Evolutionary conservation across 2,888 invertebrate genomes (phyloP).

Genomic region (Cephus spinipes): DNA sequence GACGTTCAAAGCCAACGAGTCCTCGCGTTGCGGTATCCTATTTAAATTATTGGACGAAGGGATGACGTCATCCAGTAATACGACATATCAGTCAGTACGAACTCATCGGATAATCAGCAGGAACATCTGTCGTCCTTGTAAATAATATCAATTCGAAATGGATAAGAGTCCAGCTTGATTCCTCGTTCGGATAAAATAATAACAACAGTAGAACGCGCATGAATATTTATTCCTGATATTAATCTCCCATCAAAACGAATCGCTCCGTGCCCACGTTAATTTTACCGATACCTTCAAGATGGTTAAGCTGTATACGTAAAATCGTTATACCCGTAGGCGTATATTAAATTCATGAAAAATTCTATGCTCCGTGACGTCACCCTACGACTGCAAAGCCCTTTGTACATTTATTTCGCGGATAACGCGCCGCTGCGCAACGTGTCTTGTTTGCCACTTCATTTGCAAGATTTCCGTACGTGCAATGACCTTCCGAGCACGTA

Average conservation of each 20-base stretch:
- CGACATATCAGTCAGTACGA: neutral
- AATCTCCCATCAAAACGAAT: neutral
- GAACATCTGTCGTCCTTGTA: neutral
- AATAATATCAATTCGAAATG: neutral
- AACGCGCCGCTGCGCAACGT: neutral
- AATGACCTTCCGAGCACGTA: slow-evolving; percentile 1
- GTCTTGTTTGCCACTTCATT: slow-evolving; percentile 45
- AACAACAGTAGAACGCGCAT: neutral
- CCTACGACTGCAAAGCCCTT: neutral
- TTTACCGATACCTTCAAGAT: neutral
- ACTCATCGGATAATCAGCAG: neutral
- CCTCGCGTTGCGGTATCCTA: neutral
- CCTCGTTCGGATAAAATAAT: neutral
- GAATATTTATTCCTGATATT: neutral
- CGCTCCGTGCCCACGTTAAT: neutral
- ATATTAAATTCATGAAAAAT: neutral
- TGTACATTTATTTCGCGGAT: neutral
- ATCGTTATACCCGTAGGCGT: neutral
- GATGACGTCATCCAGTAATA: neutral
- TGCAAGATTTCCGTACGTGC: slow-evolving; percentile 38
- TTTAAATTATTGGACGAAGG: neutral
- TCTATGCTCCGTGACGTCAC: neutral
- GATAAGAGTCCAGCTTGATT: neutral
- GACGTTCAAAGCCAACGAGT: neutral
- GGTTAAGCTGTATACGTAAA: neutral